These are phyloP conservation scores for Homalodisca vitripennis DNA, from an alignment of 1,140 invertebrate genomes.

Conservation along the genomic window DNA sequence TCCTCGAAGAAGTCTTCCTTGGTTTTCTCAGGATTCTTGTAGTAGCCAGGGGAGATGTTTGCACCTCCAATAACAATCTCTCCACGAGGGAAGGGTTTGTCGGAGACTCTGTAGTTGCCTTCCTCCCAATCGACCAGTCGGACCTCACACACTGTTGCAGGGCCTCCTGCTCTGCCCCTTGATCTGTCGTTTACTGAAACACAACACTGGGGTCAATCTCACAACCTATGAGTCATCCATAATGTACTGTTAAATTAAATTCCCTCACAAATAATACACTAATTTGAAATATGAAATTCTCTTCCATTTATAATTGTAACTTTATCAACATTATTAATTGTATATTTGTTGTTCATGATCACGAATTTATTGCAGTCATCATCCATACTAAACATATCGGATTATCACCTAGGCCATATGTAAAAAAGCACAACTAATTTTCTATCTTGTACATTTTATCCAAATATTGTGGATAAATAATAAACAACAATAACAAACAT, in stretches of 20 bases:
- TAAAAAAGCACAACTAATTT: too few species aligned
- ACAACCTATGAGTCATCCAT: background rate
- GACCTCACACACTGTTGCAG: slow-evolving; percentile 83
- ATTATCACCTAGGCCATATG: too few species aligned
- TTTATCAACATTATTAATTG: too few species aligned
- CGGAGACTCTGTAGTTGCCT: slow-evolving; percentile 85
- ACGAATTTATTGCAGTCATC: too few species aligned
- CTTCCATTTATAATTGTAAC: too few species aligned
- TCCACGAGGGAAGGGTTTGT: slow-evolving; percentile 87
- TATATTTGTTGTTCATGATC: too few species aligned
- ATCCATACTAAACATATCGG: too few species aligned
- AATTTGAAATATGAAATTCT: too few species aligned
- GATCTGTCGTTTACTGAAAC: slow-evolving; percentile 57
- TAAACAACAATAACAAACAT: too few species aligned
- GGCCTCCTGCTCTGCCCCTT: slow-evolving; percentile 86
- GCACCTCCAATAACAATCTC: slow-evolving; percentile 92
- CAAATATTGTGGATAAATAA: too few species aligned
- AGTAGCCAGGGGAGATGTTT: slow-evolving; percentile 92
- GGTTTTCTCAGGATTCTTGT: slow-evolving; percentile 86
- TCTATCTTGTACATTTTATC: too few species aligned
- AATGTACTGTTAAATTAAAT: background rate
- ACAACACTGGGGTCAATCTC: background rate
- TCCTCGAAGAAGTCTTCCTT: slow-evolving; percentile 87
- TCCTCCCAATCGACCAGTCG: slow-evolving; percentile 93
- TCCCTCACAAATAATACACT: too few species aligned